Conservation (phyloP, 2,797 vertebrate species). For the Potorous gilbertii region DNA sequence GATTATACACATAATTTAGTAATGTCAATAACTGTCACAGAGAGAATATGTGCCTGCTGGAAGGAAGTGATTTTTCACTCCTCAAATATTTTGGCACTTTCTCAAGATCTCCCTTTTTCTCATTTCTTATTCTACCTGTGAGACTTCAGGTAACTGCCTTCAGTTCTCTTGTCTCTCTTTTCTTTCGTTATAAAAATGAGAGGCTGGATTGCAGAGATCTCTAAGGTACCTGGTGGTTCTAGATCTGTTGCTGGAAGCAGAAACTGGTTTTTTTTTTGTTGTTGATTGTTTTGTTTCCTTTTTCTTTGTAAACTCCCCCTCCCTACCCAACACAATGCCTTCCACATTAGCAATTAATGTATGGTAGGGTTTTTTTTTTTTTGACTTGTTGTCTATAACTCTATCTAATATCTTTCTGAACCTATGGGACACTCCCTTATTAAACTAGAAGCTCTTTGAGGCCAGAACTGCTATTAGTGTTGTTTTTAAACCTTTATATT, state of each 20-base stretch:
- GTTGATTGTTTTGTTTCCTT: background rate
- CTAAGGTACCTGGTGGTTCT: background rate
- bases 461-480: background rate
- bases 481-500: background rate
- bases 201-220: background rate
- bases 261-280: background rate
- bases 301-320: background rate
- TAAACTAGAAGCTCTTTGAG: background rate
- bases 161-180: background rate
- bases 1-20: background rate
- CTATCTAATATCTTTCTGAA: background rate
- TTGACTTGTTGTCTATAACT: background rate
- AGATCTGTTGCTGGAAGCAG: background rate
- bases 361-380: background rate
- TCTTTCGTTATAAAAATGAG: background rate
- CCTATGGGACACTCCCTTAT: background rate
- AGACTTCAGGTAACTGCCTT: background rate
- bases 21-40: background rate
- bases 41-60: background rate
- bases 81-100: background rate
- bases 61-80: background rate
- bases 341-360: background rate
- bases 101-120: background rate
- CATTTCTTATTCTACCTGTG: background rate
- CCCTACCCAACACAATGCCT: background rate